Base-by-base conservation (phyloP, 2,113 vertebrate species). In the Microtus oregoni region DNA sequence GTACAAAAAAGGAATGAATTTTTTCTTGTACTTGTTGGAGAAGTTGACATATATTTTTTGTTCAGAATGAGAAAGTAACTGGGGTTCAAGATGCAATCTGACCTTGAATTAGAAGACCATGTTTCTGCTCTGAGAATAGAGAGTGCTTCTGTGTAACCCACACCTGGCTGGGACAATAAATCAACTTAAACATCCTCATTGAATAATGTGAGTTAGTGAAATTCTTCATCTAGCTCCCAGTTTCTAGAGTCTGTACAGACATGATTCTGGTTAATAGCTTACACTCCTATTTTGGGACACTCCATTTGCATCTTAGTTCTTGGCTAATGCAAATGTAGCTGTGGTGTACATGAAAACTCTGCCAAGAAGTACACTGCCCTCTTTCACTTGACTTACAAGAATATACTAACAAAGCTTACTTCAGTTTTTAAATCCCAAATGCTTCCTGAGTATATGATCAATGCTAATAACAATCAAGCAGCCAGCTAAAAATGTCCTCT, bases 401-500 rank as follows among this genome's bases (percentile, higher is more conserved):
- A 35, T 92, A 41, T 79, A 92, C 7, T 7, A 88, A 94, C 10
- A 90, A 19, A 94, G 38, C 1, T 17, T 26, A 95, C 35, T 83
- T 94, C 77, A 78, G 83, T 90, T 92, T 97, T 95, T 63, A 91
- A 47, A 78, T 65, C 11, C 24, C 44, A 93, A 19, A 75, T 68
- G 72, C 35, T 67, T 68, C 5, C 2, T 44, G 20, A 1, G 68
- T 90, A 68, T 91, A 81, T 41, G 17, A 86, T n/a, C 89, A 87
- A 89, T 12, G 81, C 65, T 44, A 79, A 67, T 65, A 83, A 58
- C 63, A 83, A 32, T 24, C 55, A 92, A 91, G 7, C 12, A 50
- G 78, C 26, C 77, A 87, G 94, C 24, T 83, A 82, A 5, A 94
- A 94, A 3, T 0, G 47, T 55, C 55, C 3, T 86, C 4, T 89